These are phyloP conservation scores for Natrix natrix DNA, from an alignment of 2,797 vertebrate genomes.

Conservation along the genomic window DNA sequence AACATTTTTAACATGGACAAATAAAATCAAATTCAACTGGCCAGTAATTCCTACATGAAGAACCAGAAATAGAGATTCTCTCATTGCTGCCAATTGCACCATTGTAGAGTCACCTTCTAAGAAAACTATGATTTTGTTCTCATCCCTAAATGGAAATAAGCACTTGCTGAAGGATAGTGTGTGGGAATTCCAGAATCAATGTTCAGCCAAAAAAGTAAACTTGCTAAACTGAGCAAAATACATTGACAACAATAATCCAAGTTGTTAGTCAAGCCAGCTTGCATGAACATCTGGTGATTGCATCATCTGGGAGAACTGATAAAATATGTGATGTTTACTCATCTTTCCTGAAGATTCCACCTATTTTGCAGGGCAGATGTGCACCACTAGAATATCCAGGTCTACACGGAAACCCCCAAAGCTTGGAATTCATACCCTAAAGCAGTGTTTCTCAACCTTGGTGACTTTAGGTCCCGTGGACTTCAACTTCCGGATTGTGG, in stretches of 20 bases:
- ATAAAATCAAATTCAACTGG: neutral
- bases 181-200: neutral
- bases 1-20: neutral
- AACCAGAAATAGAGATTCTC: neutral
- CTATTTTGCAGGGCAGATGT: neutral
- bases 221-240: neutral
- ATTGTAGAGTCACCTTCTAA: neutral
- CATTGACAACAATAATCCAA: neutral
- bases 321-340: neutral
- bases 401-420: neutral
- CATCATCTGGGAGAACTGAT: neutral
- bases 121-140: neutral
- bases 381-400: neutral
- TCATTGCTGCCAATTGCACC: neutral
- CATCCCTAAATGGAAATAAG: neutral
- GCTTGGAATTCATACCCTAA: neutral
- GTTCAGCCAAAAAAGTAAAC: neutral
- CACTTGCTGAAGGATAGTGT: neutral
- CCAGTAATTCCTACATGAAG: neutral
- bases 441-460: no score
- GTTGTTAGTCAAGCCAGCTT: neutral
- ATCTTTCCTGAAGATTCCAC: neutral
- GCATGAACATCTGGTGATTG: neutral
- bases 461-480: no score
- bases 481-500: no score